phyloP scores from a whole-genome alignment of 2,113 vertebrate genomes.

The Boulengeromyrus knoepffleri region DNA sequence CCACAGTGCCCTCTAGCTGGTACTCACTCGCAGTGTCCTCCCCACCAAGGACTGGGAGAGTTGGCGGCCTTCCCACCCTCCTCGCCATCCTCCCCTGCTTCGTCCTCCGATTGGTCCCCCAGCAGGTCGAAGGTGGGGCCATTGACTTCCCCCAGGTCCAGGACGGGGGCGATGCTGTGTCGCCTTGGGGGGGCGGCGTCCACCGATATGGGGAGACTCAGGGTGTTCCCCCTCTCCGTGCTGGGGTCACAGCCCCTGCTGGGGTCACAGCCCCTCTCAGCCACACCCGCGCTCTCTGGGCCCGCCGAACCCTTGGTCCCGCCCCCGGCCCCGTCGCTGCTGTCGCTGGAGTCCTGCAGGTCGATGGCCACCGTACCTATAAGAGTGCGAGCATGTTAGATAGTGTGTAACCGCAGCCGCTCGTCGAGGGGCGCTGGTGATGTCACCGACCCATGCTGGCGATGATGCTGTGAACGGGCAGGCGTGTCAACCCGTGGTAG shows the following conservation, averaged over 20 bases:
- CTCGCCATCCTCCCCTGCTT: conserved; percentile 63
- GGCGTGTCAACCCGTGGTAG: conserved; percentile 70
- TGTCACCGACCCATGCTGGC: conserved; percentile 72
- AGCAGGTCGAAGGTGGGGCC: conserved; percentile 67
- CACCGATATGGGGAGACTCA: not conserved
- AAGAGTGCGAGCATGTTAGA: not conserved
- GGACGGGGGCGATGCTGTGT: conserved; percentile 60
- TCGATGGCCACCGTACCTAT: conserved; percentile 72
- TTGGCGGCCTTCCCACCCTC: conserved; percentile 58
- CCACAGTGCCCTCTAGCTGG: not conserved
- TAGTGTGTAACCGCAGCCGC: not conserved
- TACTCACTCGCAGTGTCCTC: conserved; percentile 60
- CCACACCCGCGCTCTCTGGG: conserved; percentile 44
- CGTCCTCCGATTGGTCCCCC: conserved; percentile 71
- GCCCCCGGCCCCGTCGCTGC: conserved; percentile 29
- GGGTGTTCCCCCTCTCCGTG: not conserved
- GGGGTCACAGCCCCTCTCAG: conserved; percentile 29
- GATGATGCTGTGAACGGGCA: conserved; percentile 75
- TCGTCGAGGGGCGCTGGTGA: not conserved
- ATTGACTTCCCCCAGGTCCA: conserved; percentile 66
- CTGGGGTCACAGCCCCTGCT: conserved; percentile 19
- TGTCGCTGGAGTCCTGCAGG: conserved; percentile 18
- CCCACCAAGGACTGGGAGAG: conserved; percentile 56
- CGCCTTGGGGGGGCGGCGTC: not conserved
- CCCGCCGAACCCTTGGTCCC: conserved; percentile 34